Evolutionary conservation across 2,888 invertebrate genomes (phyloP).

Genomic region (Pyrochroa serraticornis): DNA sequence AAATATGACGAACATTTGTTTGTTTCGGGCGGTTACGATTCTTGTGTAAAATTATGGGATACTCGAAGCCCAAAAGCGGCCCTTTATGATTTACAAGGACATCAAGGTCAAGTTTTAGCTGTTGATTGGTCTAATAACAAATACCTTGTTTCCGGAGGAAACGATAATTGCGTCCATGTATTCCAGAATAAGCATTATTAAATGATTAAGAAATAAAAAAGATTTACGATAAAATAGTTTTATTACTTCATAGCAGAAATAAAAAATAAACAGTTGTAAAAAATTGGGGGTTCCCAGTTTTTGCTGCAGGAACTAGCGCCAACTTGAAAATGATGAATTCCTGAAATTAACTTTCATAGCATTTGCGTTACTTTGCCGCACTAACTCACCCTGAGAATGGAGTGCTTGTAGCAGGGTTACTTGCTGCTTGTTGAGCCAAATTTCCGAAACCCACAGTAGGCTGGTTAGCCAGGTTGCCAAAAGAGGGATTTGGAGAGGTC

Average conservation of each 20-base stretch:
- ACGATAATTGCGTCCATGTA: conserved; percentile 91
- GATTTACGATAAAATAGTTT: not conserved
- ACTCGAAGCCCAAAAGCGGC: conserved; percentile 89
- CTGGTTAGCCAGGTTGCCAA: conserved; percentile 67
- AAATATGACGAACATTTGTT: conserved; percentile 81
- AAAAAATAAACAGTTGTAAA: not conserved
- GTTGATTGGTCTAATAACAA: conserved; percentile 93
- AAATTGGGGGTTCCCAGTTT: not conserved
- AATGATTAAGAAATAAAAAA: conserved; percentile 11
- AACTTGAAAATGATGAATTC: conserved; percentile 55
- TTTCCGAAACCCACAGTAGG: conserved; percentile 70
- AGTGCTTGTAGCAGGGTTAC: conserved; percentile 48
- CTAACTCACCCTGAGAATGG: conserved; percentile 53
- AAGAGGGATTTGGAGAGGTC: conserved; percentile 15
- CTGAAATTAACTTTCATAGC: conserved; percentile 42
- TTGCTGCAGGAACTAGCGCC: conserved; percentile 46
- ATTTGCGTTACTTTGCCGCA: conserved; percentile 21
- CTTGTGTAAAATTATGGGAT: conserved; percentile 94
- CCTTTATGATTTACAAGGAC: conserved; percentile 90
- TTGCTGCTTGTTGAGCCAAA: conserved; percentile 63
- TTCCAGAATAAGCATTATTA: conserved; percentile 64
- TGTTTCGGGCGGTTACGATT: conserved; percentile 91
- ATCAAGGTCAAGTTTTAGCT: conserved; percentile 90
- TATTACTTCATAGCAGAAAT: not conserved
- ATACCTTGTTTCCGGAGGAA: conserved; percentile 87